These are phyloP conservation scores for Semicossyphus pulcher DNA, from an alignment of 2,113 vertebrate genomes.

Conservation along the genomic window DNA sequence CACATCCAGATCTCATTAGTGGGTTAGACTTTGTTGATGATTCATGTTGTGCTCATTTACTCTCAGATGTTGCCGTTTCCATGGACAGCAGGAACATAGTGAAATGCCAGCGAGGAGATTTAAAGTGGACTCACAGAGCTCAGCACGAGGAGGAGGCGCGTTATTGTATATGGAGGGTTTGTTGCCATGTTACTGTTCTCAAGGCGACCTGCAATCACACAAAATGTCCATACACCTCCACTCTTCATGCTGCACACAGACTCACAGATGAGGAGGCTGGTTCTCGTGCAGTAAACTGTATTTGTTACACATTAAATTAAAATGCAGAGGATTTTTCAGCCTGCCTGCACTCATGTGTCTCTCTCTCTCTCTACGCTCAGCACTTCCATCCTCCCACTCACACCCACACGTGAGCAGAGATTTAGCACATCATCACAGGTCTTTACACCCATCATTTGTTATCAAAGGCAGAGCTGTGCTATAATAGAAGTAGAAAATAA, in stretches of 20 bases:
- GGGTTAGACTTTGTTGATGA: constrained; percentile 34
- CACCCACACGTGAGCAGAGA: constrained; percentile 68
- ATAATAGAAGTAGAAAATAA: constrained; percentile 54
- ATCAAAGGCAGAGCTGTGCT: constrained; percentile 54
- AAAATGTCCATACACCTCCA: constrained; percentile 37
- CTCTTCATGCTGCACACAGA: constrained; percentile 12
- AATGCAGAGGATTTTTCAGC: constrained; percentile 40
- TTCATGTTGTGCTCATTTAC: constrained; percentile 43
- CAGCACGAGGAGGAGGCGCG: constrained; percentile 17
- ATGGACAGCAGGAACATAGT: constrained; percentile 28
- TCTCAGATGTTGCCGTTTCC: constrained; percentile 44
- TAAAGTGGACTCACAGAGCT: constrained; percentile 16
- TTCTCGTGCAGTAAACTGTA: not conserved
- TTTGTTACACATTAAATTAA: constrained; percentile 27
- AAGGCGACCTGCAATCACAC: constrained; percentile 74
- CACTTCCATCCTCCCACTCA: constrained; percentile 71
- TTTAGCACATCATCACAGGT: constrained; percentile 49
- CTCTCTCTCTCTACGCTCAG: constrained; percentile 46
- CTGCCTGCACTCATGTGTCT: constrained; percentile 53
- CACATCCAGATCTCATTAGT: constrained; percentile 39
- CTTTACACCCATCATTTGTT: constrained; percentile 58
- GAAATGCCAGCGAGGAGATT: constrained; percentile 21
- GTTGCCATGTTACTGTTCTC: constrained; percentile 84
- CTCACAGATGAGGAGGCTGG: not conserved
- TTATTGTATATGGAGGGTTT: constrained; percentile 69